phyloP scores from a whole-genome alignment of 2,113 vertebrate genomes.

The Piaya cayana region DNA sequence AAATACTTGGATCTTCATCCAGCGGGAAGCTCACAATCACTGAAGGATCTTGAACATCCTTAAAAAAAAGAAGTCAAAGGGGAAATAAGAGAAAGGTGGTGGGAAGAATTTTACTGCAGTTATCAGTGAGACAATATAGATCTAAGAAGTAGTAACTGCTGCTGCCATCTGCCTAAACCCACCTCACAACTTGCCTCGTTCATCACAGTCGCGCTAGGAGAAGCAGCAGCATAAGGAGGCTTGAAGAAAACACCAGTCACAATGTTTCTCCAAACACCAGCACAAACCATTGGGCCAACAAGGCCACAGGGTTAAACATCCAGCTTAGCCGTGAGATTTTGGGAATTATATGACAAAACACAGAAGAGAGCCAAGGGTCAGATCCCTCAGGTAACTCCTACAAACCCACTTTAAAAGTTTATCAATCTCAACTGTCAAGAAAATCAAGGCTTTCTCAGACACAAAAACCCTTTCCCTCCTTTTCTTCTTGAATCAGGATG shows the following conservation, averaged over 20 bases:
- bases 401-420: neutral
- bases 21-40: conserved; percentile 91
- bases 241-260: neutral
- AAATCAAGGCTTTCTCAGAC: neutral
- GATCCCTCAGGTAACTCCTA: neutral
- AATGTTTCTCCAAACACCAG: neutral
- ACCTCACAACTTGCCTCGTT: neutral
- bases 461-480: neutral
- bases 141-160: neutral
- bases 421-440: neutral
- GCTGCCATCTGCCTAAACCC: neutral
- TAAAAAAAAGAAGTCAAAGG: conserved; percentile 22
- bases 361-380: neutral
- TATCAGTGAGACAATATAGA: neutral
- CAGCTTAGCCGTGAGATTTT: neutral
- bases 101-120: neutral
- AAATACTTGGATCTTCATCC: conserved; percentile 82
- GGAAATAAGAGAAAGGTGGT: neutral
- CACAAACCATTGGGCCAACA: neutral
- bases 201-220: neutral
- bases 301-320: neutral
- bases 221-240: neutral
- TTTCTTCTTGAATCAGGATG: neutral
- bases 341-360: neutral
- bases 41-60: conserved; percentile 98